Conservation (phyloP, 2,797 vertebrate species). For the Helostoma temminkii region DNA sequence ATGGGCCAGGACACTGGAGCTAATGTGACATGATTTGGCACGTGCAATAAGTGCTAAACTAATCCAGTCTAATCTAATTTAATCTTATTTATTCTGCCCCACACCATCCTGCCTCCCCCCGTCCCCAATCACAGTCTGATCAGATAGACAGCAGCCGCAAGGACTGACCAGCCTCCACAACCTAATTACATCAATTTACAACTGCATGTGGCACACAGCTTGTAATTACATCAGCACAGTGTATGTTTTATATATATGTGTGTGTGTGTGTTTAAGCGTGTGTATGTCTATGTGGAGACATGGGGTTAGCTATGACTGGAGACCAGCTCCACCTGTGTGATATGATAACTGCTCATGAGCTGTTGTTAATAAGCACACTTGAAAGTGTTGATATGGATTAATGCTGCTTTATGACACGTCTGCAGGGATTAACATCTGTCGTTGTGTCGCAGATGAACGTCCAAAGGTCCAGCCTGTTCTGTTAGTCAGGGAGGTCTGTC, state of each 20-base stretch:
- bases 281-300: slow-evolving; percentile 38
- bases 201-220: slow-evolving; percentile 74
- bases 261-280: slow-evolving; percentile 58
- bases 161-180: slow-evolving; percentile 78
- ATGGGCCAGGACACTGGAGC: slow-evolving; percentile 79
- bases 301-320: slow-evolving; percentile 36
- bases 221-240: slow-evolving; percentile 77
- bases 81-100: slow-evolving; percentile 79
- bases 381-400: slow-evolving; percentile 62
- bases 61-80: slow-evolving; percentile 84
- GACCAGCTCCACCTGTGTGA: slow-evolving; percentile 41
- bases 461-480: slow-evolving; percentile 20
- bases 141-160: slow-evolving; percentile 80
- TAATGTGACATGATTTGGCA: slow-evolving; percentile 86
- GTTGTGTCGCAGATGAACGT: slow-evolving; percentile 24
- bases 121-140: slow-evolving; percentile 76
- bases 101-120: slow-evolving; percentile 41
- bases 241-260: slow-evolving; percentile 65
- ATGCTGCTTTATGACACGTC: slow-evolving; percentile 45
- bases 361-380: slow-evolving; percentile 63
- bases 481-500: slow-evolving; percentile 12
- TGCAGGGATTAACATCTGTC: slow-evolving; percentile 43
- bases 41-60: slow-evolving; percentile 85
- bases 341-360: slow-evolving; percentile 58
- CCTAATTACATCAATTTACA: slow-evolving; percentile 82